These are phyloP conservation scores for Serrognathus titanus DNA, from an alignment of 2,888 invertebrate species.

Conservation along the genomic window DNA sequence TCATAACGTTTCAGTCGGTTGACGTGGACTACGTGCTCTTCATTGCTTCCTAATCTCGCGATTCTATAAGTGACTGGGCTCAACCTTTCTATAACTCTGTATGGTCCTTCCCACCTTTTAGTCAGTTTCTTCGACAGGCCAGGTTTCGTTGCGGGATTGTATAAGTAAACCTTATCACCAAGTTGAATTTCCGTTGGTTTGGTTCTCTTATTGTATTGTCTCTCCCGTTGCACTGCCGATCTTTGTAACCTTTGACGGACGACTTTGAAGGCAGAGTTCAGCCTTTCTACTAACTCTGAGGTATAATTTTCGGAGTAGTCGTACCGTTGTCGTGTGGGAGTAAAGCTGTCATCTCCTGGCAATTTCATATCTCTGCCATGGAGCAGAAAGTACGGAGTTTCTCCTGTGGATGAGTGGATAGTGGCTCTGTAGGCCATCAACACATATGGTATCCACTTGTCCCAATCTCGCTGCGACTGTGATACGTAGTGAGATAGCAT, in stretches of 20 bases:
- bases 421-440: conserved; percentile 27
- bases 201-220: neutral
- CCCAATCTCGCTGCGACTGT: conserved; percentile 30
- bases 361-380: conserved; percentile 27
- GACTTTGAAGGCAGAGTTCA: conserved; percentile 2
- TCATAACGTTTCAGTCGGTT: neutral
- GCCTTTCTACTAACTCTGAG: conserved; percentile 5
- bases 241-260: neutral
- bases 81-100: neutral
- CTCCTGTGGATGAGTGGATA: conserved; percentile 22
- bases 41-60: neutral
- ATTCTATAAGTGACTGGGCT: neutral
- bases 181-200: neutral
- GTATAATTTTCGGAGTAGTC: conserved; percentile 23
- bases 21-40: neutral
- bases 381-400: conserved; percentile 26
- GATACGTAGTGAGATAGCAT: conserved; percentile 30
- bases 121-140: neutral
- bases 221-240: neutral
- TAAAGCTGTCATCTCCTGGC: conserved; percentile 21
- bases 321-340: conserved; percentile 14
- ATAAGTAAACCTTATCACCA: neutral
- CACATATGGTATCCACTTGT: conserved; percentile 30
- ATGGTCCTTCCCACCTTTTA: neutral
- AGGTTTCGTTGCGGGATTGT: neutral